These are phyloP conservation scores for Hyla sarda DNA, from an alignment of 2,113 vertebrate genomes.

Conservation along the genomic window DNA sequence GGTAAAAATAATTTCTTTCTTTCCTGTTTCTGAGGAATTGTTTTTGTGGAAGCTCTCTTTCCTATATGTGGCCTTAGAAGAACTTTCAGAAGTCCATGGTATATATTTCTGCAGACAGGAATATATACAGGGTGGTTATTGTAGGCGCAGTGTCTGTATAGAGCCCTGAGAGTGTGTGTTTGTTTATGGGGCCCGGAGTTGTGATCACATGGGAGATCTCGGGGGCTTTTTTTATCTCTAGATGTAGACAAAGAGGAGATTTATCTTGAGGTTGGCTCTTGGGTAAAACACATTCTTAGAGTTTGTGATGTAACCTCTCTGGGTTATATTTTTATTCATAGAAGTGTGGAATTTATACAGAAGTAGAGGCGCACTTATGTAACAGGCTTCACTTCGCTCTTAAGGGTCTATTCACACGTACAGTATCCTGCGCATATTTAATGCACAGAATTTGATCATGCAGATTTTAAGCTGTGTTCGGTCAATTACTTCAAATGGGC, in stretches of 20 bases:
- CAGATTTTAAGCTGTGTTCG: no score
- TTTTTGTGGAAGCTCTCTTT: not conserved
- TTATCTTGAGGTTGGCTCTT: not conserved
- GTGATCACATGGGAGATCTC: not conserved
- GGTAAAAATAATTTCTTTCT: not conserved
- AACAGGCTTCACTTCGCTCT: not conserved
- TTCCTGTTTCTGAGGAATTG: not conserved
- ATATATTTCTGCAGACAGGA: no score
- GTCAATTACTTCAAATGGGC: no score
- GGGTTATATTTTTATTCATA: not conserved
- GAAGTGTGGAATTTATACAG: not conserved
- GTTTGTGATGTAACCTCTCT: not conserved
- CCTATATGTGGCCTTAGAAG: no score
- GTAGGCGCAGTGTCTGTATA: not conserved
- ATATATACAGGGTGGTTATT: not conserved
- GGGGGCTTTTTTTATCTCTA: not conserved
- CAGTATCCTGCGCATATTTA: no score
- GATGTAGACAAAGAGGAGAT: slow-evolving; percentile 11
- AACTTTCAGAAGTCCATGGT: no score
- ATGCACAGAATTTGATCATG: no score
- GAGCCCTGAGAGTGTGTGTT: not conserved
- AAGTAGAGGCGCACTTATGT: not conserved
- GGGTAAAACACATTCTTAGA: not conserved
- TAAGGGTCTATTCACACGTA: no score
- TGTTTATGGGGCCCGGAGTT: not conserved